Conservation (phyloP, 2,797 vertebrate genomes). For the Eutrigla gurnardus region DNA sequence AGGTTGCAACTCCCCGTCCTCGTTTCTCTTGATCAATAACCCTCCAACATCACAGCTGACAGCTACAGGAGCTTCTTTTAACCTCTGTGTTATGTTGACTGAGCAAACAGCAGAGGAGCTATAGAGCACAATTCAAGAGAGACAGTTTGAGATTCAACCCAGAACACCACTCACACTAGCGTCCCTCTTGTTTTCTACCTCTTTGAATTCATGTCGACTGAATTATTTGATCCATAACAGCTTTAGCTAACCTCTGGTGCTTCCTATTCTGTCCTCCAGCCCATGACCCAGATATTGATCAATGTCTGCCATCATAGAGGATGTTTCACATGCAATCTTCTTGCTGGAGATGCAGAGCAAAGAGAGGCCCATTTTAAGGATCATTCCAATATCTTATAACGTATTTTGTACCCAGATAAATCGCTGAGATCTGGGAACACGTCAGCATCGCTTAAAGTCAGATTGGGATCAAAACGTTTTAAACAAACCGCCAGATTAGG, state of each 20-base stretch:
- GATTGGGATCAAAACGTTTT: no score
- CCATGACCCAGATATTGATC: background rate
- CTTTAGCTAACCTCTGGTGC: background rate
- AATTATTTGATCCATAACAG: background rate
- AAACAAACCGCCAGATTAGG: no score
- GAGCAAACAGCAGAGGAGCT: no score
- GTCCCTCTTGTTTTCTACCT: no score
- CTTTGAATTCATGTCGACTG: background rate
- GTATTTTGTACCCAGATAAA: no score
- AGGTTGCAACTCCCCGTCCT: constrained; percentile 39
- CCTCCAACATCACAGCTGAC: constrained; percentile 20
- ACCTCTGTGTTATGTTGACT: background rate
- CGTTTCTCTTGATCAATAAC: constrained; percentile 41
- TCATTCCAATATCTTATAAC: no score
- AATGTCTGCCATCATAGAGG: background rate
- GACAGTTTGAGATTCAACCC: background rate
- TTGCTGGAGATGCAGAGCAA: no score
- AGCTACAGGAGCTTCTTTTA: background rate
- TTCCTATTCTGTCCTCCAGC: background rate
- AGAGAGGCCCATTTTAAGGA: no score
- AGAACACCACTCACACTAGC: no score
- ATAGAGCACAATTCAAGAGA: background rate
- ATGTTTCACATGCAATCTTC: background rate
- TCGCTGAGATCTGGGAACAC: no score
- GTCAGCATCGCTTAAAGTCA: no score